Conservation (phyloP, 1,140 invertebrate genomes). For the Drosophila prosaltans region DNA sequence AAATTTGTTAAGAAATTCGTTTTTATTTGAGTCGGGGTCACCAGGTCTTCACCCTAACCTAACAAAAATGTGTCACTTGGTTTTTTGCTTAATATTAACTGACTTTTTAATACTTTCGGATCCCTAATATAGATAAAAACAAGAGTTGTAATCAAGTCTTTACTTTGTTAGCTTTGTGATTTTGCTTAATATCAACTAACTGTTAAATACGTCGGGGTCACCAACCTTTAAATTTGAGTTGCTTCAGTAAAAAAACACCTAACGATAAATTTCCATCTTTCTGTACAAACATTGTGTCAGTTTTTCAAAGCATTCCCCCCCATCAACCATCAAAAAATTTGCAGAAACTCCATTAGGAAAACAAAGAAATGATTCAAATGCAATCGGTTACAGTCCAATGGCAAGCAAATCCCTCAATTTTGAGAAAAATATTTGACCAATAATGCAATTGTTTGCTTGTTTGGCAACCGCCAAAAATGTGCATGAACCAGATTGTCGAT, state of each 20-base stretch:
- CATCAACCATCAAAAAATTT: background rate
- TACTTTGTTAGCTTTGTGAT: too few relatives aligned
- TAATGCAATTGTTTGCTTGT: conserved; percentile 53
- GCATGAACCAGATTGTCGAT: background rate
- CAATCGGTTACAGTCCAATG: conserved; percentile 37
- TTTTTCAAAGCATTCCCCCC: background rate
- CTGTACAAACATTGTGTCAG: background rate
- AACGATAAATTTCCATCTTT: conserved; percentile 3
- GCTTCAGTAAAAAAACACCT: too few relatives aligned
- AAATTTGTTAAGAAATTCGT: too few relatives aligned
- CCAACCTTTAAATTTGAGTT: too few relatives aligned
- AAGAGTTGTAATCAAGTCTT: too few relatives aligned
- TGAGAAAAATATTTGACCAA: conserved; percentile 60
- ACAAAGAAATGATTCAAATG: conserved; percentile 56
- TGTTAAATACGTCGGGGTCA: background rate
- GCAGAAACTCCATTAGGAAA: conserved; percentile 26
- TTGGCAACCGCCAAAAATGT: conserved; percentile 9
- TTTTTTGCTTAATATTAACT: too few relatives aligned
- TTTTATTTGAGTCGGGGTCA: too few relatives aligned
- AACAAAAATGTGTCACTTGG: too few relatives aligned
- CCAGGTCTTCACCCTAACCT: too few relatives aligned
- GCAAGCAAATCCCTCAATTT: conserved; percentile 31
- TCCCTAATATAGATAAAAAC: too few relatives aligned
- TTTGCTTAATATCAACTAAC: too few relatives aligned
- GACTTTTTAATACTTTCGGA: background rate